Conservation (phyloP, 2,888 invertebrate genomes). For the Hoplodrina ambigua region DNA sequence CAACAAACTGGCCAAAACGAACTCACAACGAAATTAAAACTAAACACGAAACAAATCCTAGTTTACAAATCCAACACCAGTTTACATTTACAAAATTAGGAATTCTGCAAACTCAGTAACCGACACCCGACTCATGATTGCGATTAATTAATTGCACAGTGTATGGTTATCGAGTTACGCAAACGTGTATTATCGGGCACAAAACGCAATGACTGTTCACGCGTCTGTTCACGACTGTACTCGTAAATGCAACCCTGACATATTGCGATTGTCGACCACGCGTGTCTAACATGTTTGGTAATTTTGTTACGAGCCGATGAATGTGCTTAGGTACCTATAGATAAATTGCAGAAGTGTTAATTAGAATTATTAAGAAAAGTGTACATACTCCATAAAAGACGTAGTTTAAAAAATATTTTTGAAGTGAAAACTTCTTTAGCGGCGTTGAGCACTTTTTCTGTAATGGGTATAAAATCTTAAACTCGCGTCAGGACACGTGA, state of each 20-base stretch:
- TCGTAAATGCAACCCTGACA: conserved; percentile 59
- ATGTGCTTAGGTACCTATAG: not conserved
- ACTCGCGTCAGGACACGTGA: too few species aligned
- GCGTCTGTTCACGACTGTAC: conserved; percentile 45
- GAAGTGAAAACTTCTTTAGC: too few species aligned
- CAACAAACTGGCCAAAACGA: not conserved
- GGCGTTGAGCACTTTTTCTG: too few species aligned
- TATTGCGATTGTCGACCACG: conserved; percentile 60
- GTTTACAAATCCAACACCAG: conserved; percentile 33
- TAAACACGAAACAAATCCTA: conserved; percentile 26
- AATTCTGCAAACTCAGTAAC: conserved; percentile 51
- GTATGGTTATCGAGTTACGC: conserved; percentile 40
- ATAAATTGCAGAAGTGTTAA: conserved; percentile 23
- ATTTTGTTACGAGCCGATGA: conserved; percentile 47
- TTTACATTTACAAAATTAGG: conserved; percentile 41
- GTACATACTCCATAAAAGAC: too few species aligned
- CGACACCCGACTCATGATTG: conserved; percentile 33
- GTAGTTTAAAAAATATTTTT: too few species aligned
- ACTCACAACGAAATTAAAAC: conserved; percentile 18
- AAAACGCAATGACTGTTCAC: conserved; percentile 25
- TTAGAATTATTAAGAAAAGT: too few species aligned
- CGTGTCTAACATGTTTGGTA: conserved; percentile 58
- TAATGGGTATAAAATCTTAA: too few species aligned
- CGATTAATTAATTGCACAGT: conserved; percentile 51
- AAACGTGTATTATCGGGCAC: conserved; percentile 33